phyloP scores from a whole-genome alignment of 1,140 invertebrate species.

The Monomorium pharaonis region DNA sequence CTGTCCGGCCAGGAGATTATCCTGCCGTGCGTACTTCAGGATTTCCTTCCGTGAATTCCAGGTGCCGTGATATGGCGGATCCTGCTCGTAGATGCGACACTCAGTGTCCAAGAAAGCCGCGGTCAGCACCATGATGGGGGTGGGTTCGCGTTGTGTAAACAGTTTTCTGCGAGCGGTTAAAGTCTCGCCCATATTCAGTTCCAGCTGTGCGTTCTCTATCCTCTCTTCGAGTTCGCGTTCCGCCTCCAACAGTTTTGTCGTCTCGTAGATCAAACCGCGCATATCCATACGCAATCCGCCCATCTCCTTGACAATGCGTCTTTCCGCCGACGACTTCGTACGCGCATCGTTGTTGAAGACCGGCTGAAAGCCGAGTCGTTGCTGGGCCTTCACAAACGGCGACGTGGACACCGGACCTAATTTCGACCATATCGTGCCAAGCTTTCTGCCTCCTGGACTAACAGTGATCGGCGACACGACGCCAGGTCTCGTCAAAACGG shows the following conservation, averaged over 20 bases:
- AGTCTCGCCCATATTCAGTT: constrained; percentile 62
- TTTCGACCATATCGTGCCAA: constrained; percentile 82
- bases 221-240: constrained; percentile 79
- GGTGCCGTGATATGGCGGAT: constrained; percentile 53
- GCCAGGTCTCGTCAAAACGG: constrained; percentile 77
- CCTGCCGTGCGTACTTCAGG: constrained; percentile 26
- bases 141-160: constrained; percentile 75
- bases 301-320: constrained; percentile 77
- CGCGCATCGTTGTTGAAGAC: constrained; percentile 62
- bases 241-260: constrained; percentile 75
- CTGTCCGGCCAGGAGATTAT: constrained; percentile 77
- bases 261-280: constrained; percentile 75
- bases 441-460: constrained; percentile 72
- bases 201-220: constrained; percentile 77
- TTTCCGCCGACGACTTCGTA: constrained; percentile 82
- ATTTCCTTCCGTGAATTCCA: neutral
- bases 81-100: constrained; percentile 69
- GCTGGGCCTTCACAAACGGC: constrained; percentile 83
- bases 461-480: constrained; percentile 77
- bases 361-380: constrained; percentile 78
- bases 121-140: constrained; percentile 77
- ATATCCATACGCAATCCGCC: constrained; percentile 61
- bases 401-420: constrained; percentile 84
- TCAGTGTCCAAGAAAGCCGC: constrained; percentile 80
- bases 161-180: constrained; percentile 74